A percentile compares a stretch with the other conserved stretches of the same genome.
These are phyloP conservation scores for Oenanthe melanoleuca DNA, from an alignment of 2,113 vertebrate genomes.

Conservation along the genomic window DNA sequence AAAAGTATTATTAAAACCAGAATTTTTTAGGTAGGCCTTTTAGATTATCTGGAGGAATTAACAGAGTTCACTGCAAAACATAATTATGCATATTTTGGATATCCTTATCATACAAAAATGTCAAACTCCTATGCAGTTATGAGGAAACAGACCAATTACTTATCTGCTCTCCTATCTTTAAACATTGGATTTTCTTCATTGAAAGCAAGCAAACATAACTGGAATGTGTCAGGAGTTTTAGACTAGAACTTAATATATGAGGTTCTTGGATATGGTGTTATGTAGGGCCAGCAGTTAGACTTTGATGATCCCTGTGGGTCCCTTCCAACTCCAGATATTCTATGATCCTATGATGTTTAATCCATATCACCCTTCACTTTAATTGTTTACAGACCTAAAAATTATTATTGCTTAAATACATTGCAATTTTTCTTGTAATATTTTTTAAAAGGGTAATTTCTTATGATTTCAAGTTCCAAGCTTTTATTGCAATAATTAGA, in stretches of 20 bases:
- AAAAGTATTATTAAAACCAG: not conserved
- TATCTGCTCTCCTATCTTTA: not conserved
- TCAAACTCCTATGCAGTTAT: not conserved
- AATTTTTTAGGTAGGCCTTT: not conserved
- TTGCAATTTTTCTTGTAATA: not conserved
- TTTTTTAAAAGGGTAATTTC: not conserved
- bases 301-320: not conserved
- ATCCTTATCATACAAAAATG: not conserved
- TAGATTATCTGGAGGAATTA: not conserved
- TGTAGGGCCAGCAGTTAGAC: not conserved
- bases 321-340: not conserved
- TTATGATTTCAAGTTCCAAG: not conserved
- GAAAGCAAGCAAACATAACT: not conserved
- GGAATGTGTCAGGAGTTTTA: not conserved
- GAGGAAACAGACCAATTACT: not conserved
- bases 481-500: not conserved
- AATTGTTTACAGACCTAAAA: not conserved
- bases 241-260: not conserved
- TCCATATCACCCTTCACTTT: not conserved
- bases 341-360: not conserved
- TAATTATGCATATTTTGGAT: not conserved
- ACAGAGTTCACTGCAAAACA: not conserved
- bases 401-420: not conserved
- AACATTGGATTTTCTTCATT: not conserved
- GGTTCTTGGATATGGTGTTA: no score